Conservation (phyloP, 2,113 vertebrate genomes). For the Oreocharis arfaki region DNA sequence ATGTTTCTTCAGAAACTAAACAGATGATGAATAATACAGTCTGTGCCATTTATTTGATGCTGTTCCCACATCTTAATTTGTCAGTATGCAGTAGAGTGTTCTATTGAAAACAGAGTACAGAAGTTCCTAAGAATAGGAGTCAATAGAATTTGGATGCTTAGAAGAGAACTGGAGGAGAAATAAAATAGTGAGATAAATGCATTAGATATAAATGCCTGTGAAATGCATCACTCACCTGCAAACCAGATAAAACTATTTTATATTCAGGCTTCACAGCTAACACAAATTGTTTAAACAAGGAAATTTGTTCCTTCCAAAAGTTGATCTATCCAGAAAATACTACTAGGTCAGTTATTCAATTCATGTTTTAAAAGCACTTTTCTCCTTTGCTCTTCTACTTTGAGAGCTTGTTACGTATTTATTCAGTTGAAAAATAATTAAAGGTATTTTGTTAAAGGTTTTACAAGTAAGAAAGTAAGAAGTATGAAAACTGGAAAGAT, state of each 20-base stretch:
- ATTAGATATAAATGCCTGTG: not conserved
- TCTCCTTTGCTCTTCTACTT: not conserved
- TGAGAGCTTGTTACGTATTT: not conserved
- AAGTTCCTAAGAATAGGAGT: not conserved
- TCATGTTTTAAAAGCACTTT: not conserved
- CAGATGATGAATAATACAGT: not conserved
- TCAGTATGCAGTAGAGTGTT: not conserved
- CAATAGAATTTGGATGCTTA: not conserved
- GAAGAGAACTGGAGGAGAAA: not conserved
- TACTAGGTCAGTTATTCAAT: not conserved
- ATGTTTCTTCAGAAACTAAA: not conserved
- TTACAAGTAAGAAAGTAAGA: not conserved
- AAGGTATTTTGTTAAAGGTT: not conserved
- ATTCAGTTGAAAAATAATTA: not conserved
- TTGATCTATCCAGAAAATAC: not conserved
- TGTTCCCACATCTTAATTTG: not conserved
- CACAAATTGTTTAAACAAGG: not conserved
- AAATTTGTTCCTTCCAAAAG: not conserved
- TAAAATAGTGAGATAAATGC: not conserved
- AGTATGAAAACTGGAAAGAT: not conserved
- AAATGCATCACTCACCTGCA: not conserved
- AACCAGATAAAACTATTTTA: not conserved
- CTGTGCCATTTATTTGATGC: not conserved
- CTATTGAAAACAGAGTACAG: not conserved
- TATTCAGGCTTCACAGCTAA: not conserved